Percentiles rank a stretch among this genome's conserved stretches.
Conservation (phyloP, 2,888 invertebrate species). For the Myopa testacea region DNA sequence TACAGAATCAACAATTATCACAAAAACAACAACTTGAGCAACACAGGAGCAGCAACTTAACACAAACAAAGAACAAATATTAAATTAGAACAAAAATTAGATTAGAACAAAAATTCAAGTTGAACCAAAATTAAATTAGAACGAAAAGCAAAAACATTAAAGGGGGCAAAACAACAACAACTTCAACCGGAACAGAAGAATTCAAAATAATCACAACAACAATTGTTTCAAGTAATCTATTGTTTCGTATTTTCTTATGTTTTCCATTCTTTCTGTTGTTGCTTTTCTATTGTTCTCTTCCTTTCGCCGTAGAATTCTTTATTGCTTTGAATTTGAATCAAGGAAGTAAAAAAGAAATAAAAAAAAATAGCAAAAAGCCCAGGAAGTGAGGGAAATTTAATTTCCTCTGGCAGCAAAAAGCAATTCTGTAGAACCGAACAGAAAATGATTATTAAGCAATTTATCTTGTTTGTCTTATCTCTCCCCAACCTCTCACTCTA, state of each 20-base stretch:
- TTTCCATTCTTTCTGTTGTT: not conserved
- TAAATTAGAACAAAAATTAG: too few species aligned
- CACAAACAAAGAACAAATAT: too few species aligned
- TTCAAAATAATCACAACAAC: too few species aligned
- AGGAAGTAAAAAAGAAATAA: not conserved
- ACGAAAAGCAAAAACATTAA: too few species aligned
- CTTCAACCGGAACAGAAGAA: too few species aligned
- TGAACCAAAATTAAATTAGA: too few species aligned
- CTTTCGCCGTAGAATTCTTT: not conserved
- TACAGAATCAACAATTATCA: too few species aligned
- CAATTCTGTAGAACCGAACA: not conserved
- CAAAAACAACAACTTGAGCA: too few species aligned
- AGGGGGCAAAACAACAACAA: too few species aligned
- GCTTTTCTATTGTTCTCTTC: not conserved
- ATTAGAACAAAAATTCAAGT: too few species aligned
- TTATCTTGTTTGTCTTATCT: not conserved
- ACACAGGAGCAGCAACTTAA: too few species aligned
- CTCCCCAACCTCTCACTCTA: not conserved
- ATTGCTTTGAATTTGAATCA: conserved; percentile 1
- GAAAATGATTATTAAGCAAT: not conserved
- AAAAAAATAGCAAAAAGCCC: too few species aligned
- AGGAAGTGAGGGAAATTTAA: not conserved
- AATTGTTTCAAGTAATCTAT: not conserved
- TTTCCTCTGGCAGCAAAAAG: not conserved
- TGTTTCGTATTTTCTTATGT: not conserved